Evolutionary conservation across 2,888 invertebrate genomes (phyloP).

Genomic region (Polydrusus pterygomalis): DNA sequence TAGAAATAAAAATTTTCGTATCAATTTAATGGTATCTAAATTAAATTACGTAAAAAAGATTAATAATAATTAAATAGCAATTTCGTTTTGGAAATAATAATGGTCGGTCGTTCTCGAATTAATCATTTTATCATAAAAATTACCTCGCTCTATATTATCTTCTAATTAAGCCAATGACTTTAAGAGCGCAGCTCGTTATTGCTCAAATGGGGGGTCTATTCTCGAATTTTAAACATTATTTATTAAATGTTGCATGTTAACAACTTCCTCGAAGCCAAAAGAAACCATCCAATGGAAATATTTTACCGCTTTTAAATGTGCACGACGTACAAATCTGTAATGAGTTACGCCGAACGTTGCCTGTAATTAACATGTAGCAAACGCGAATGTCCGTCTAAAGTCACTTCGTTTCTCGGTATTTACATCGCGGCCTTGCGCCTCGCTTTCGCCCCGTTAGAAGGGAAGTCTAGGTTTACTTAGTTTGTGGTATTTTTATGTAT

Average conservation of each 20-base stretch:
- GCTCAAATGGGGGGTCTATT: not conserved
- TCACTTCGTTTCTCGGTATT: too few species aligned
- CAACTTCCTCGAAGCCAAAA: too few species aligned
- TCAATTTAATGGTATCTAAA: conserved; percentile 68
- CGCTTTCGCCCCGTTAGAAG: too few species aligned
- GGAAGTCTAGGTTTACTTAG: too few species aligned
- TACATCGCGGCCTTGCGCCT: too few species aligned
- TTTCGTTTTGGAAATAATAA: conserved; percentile 60
- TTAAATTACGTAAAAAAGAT: conserved; percentile 67
- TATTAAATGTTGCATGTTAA: not conserved
- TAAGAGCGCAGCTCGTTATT: conserved; percentile 56
- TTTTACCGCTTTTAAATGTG: too few species aligned
- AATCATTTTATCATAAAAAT: conserved; percentile 62
- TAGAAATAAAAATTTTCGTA: conserved; percentile 51
- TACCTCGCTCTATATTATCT: conserved; percentile 59
- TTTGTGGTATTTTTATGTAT: not conserved
- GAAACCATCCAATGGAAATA: too few species aligned
- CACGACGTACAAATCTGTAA: too few species aligned
- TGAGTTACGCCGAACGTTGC: too few species aligned
- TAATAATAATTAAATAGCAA: conserved; percentile 65
- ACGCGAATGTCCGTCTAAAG: too few species aligned
- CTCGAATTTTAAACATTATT: too few species aligned
- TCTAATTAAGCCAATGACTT: conserved; percentile 66
- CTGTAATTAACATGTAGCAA: too few species aligned
- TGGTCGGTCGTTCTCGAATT: conserved; percentile 58